Percentiles rank a stretch among this genome's conserved stretches.
Conservation (phyloP, 2,797 vertebrate species). For the Parambassis ranga region DNA sequence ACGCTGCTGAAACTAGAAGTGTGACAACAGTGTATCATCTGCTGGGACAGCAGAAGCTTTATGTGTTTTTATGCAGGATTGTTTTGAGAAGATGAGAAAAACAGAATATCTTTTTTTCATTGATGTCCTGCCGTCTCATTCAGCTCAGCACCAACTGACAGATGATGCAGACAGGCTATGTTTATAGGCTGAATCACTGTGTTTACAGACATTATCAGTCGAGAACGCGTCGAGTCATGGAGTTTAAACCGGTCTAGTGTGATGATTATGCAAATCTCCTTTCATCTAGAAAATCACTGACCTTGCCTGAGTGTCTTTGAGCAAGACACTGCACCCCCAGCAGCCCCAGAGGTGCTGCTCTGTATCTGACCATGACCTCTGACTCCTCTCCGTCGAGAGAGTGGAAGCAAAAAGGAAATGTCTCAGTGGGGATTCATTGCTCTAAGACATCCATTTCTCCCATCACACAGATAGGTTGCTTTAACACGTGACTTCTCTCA, state of each 20-base stretch:
- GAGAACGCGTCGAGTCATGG: not conserved
- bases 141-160: not conserved
- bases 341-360: not conserved
- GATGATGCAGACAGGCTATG: not conserved
- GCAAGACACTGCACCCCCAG: not conserved
- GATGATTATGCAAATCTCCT: not conserved
- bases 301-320: slow-evolving; percentile 1
- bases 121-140: not conserved
- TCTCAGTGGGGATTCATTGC: slow-evolving; percentile 5
- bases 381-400: slow-evolving; percentile 11
- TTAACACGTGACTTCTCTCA: not conserved
- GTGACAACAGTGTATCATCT: slow-evolving; percentile 31
- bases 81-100: too few relatives aligned
- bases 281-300: slow-evolving; percentile 4
- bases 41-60: not conserved
- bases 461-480: not conserved
- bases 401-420: slow-evolving; percentile 3
- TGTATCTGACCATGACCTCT: slow-evolving; percentile 28
- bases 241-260: not conserved
- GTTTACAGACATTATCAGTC: not conserved
- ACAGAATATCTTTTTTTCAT: too few relatives aligned
- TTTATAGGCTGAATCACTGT: not conserved
- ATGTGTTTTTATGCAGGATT: too few relatives aligned
- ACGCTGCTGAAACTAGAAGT: slow-evolving; percentile 29
- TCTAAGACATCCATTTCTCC: slow-evolving; percentile 5